Evolutionary conservation across 2,113 vertebrate genomes (phyloP).

Genomic region (Petrocephalus microphthalmus): DNA sequence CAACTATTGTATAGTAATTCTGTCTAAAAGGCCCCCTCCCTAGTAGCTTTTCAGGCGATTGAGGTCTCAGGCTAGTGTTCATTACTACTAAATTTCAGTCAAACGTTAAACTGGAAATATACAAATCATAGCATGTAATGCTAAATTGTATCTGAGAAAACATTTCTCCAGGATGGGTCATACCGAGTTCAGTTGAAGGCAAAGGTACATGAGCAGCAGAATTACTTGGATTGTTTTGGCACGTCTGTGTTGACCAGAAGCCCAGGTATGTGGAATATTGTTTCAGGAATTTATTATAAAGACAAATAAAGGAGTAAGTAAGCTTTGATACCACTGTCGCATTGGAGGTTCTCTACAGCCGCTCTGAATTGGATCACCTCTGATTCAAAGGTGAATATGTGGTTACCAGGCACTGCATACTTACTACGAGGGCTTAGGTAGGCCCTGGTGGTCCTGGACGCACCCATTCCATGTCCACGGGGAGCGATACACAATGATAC

Average conservation of each 20-base stretch:
- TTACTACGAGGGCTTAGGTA: neutral
- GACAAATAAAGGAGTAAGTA: neutral
- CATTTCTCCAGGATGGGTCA: neutral
- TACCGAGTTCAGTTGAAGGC: neutral
- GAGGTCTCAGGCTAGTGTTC: neutral
- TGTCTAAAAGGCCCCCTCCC: neutral
- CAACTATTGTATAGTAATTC: neutral
- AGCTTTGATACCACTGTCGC: neutral
- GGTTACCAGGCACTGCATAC: neutral
- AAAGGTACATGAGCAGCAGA: neutral
- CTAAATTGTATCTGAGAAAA: neutral
- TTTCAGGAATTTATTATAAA: neutral
- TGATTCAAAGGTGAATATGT: neutral
- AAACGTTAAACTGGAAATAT: neutral
- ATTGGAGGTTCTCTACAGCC: neutral
- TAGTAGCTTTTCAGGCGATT: neutral
- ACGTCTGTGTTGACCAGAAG: neutral
- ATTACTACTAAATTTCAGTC: neutral
- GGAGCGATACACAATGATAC: neutral
- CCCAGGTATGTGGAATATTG: neutral
- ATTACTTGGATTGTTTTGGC: neutral
- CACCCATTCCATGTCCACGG: neutral
- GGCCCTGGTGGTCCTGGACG: neutral
- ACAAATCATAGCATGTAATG: neutral
- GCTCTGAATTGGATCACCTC: neutral